phyloP scores from a whole-genome alignment of 2,113 vertebrate species.

The Hepsetus odoe region DNA sequence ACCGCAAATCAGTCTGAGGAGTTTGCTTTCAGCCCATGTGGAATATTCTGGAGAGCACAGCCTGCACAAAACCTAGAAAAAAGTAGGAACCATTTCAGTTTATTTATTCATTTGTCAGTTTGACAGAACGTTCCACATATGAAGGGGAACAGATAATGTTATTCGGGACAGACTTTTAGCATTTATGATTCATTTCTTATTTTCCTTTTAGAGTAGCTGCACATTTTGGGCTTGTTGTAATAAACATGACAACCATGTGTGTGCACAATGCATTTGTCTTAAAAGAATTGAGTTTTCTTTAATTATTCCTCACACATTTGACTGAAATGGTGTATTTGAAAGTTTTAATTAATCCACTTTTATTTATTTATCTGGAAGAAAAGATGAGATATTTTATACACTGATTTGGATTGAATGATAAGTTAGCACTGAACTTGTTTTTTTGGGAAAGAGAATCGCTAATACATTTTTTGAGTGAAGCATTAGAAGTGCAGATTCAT shows the following conservation, averaged over 20 bases:
- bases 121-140: neutral
- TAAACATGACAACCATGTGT: neutral
- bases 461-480: too few relatives aligned
- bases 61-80: constrained; percentile 2
- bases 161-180: neutral
- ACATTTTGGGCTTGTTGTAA: neutral
- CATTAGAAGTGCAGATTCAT: too few relatives aligned
- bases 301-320: too few relatives aligned
- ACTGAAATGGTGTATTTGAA: too few relatives aligned
- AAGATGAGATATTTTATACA: too few relatives aligned
- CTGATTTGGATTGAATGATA: too few relatives aligned
- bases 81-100: neutral
- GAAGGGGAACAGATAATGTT: constrained; percentile 2
- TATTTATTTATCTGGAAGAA: too few relatives aligned
- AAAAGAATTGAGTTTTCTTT: neutral
- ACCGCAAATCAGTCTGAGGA: constrained; percentile 43
- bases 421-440: too few relatives aligned
- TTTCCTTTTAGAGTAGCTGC: neutral
- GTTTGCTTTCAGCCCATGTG: constrained; percentile 37
- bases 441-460: too few relatives aligned
- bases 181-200: neutral
- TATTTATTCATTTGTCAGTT: constrained; percentile 9
- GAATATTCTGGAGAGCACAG: constrained; percentile 44
- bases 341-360: too few relatives aligned
- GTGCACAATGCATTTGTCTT: neutral